Evolutionary conservation across 2,888 invertebrate genomes (phyloP).

Genomic region (Celastrina argiolus): DNA sequence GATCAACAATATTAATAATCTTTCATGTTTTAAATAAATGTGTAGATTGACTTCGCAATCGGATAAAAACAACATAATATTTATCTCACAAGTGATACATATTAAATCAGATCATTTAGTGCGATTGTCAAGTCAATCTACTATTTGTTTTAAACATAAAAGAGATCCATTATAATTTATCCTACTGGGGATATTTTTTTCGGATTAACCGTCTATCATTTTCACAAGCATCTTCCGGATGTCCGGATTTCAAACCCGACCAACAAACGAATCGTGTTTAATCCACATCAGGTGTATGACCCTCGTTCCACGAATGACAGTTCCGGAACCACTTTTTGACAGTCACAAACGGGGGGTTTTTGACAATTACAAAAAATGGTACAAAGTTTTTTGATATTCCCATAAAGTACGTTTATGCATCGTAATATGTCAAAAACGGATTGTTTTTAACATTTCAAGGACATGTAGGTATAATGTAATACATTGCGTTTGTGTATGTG

Average conservation of each 20-base stretch:
- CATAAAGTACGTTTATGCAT: not conserved
- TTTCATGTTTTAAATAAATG: no score
- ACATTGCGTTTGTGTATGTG: no score
- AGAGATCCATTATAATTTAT: not conserved
- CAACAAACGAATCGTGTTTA: not conserved
- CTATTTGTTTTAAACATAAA: no score
- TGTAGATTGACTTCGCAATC: no score
- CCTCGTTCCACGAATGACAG: not conserved
- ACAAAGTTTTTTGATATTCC: no score
- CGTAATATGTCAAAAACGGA: not conserved
- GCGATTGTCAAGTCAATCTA: no score
- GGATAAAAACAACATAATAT: no score
- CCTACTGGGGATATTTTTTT: not conserved
- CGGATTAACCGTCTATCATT: not conserved
- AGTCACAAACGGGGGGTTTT: not conserved
- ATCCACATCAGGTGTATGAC: slow-evolving; percentile 12
- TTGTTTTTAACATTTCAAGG: not conserved
- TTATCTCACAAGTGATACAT: no score
- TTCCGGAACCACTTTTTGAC: not conserved
- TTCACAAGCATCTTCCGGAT: not conserved
- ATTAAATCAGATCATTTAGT: no score
- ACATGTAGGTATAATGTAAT: not conserved
- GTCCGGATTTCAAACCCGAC: not conserved
- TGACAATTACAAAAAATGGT: not conserved
- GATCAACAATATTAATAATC: no score